Conservation (phyloP, 2,888 invertebrate genomes). For the Lamellibrachia columna region DNA sequence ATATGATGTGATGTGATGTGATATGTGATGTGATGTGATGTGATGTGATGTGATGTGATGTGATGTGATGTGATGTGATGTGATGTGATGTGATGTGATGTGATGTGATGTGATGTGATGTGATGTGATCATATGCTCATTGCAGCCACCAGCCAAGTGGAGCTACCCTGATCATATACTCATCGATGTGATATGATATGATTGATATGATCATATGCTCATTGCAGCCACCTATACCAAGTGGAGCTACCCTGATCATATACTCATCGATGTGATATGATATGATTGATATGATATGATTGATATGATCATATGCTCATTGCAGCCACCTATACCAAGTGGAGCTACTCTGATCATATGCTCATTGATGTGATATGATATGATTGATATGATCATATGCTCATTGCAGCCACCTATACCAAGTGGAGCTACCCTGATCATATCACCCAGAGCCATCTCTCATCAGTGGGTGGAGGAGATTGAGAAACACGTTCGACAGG, state of each 20-base stretch:
- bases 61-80: no score
- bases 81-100: no score
- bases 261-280: constrained; percentile 41
- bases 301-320: constrained; percentile 19
- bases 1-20: no score
- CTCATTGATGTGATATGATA: no score
- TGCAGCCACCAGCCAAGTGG: constrained; percentile 69
- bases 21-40: no score
- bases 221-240: constrained; percentile 68
- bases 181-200: no score
- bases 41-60: no score
- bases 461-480: constrained; percentile 80
- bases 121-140: constrained; percentile 17
- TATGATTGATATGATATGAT: no score
- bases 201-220: neutral
- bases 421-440: constrained; percentile 76
- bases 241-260: constrained; percentile 77
- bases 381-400: neutral
- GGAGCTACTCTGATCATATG: constrained; percentile 76
- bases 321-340: constrained; percentile 69
- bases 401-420: constrained; percentile 67
- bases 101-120: no score
- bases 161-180: constrained; percentile 76
- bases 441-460: constrained; percentile 76
- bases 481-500: constrained; percentile 71